A percentile compares a stretch with the other conserved stretches of the same genome.
Evolutionary conservation across 1,140 invertebrate species (phyloP).

Genomic region (Drosophila aff.): DNA sequence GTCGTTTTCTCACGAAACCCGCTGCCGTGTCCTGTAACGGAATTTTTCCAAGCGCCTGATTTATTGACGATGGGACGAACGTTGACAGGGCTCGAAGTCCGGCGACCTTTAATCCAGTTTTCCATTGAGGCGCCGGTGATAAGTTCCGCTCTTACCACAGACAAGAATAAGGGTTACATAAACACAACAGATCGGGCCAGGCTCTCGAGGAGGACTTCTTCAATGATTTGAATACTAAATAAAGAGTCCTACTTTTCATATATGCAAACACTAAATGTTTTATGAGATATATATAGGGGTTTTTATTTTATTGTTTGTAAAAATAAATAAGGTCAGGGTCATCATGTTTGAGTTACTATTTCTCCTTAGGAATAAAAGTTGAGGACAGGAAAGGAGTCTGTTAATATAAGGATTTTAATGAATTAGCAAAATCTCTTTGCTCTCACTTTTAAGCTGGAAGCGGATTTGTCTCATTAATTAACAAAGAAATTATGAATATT

Average conservation of each 20-base stretch:
- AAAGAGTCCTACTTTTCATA: constrained; percentile 22
- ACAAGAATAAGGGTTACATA: constrained; percentile 63
- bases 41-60: constrained; percentile 49
- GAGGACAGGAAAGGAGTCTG: neutral
- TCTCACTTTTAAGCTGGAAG: neutral
- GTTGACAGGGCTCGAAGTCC: constrained; percentile 54
- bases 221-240: constrained; percentile 36
- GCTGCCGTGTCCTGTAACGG: constrained; percentile 56
- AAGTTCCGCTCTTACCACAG: constrained; percentile 42
- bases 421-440: neutral
- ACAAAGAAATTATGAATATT: too few species aligned
- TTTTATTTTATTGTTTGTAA: constrained; percentile 22
- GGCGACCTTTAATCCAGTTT: constrained; percentile 65
- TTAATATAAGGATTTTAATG: neutral
- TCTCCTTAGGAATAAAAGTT: neutral
- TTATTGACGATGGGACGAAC: constrained; percentile 56
- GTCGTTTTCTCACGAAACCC: constrained; percentile 67
- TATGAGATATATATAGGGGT: constrained; percentile 20
- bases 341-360: neutral
- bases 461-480: too few species aligned
- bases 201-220: constrained; percentile 4
- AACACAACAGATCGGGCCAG: constrained; percentile 26
- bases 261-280: constrained; percentile 39
- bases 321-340: constrained; percentile 42
- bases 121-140: constrained; percentile 44